Evolutionary conservation across 2,113 vertebrate genomes (phyloP).

Genomic region (Gnathonemus echidnorhynchus): DNA sequence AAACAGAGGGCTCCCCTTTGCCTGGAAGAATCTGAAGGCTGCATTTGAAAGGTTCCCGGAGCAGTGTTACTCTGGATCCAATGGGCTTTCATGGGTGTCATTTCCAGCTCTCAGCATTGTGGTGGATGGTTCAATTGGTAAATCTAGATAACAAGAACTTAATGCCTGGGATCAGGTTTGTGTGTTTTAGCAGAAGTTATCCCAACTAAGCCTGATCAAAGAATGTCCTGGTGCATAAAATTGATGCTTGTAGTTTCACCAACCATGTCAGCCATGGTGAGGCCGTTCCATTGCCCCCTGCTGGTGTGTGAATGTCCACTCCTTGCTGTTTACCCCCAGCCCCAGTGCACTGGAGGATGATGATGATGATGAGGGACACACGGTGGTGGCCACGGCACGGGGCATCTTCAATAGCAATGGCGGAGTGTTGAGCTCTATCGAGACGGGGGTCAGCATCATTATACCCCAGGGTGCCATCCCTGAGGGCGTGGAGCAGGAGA

Average conservation of each 20-base stretch:
- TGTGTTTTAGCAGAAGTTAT: not conserved
- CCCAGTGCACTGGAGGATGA: constrained; percentile 89
- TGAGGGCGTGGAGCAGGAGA: constrained; percentile 92
- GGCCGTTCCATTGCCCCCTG: not conserved
- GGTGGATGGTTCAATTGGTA: not conserved
- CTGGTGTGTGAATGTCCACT: not conserved
- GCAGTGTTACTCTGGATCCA: not conserved
- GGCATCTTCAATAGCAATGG: constrained; percentile 95
- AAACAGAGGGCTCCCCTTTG: not conserved
- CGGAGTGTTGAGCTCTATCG: constrained; percentile 92
- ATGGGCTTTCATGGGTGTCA: not conserved
- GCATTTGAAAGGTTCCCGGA: not conserved
- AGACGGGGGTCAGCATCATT: constrained; percentile 97
- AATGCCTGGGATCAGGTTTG: not conserved
- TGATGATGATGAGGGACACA: constrained; percentile 93
- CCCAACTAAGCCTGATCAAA: not conserved
- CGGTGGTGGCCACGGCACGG: constrained; percentile 91
- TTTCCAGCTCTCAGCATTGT: not conserved
- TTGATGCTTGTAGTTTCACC: not conserved
- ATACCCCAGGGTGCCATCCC: constrained; percentile 97
- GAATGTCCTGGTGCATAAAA: not conserved
- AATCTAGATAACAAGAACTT: not conserved
- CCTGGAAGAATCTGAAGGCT: not conserved
- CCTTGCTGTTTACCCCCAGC: constrained; percentile 48
- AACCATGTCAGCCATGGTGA: not conserved